Base-by-base conservation (phyloP, 2,888 invertebrate genomes). In the Pristionchus japonicus region DNA sequence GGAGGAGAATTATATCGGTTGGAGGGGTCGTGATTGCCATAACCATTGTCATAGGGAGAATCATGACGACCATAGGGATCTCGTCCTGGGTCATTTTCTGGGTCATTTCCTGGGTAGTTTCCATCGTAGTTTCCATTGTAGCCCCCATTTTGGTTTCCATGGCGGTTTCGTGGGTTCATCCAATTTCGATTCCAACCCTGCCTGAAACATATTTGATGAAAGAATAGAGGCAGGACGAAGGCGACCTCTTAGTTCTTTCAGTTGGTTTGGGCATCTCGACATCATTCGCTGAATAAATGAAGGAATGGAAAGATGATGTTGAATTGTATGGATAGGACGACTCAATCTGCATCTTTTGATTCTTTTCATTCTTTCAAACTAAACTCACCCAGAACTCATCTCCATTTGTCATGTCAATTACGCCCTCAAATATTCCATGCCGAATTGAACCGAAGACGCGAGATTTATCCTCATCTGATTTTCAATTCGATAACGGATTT, bases 371-470 rank as follows among this genome's bases (percentile, higher is more conserved):
- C n/a, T n/a, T n/a, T n/a, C n/a, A 40, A 37, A 40, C 23, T 40
- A 15, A 20, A 74, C 11, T 77, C 6, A 57, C 20, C 17, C 77
- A 77, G 43, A 27, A 77, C 20, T 77, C 77, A n/a, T 77, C 43
- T 47, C 43, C 77, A 47, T 77, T 77, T 0, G 40, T 7, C n/a
- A 77, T n/a, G n/a, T 20, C 37, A 13, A 77, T 47, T 23, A 43
- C 20, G 23, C 77, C 77, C n/a, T 77, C 77, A 20, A 77, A 77
- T n/a, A 77, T 77, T 77, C 77, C 77, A 43, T 47, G 13, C 11
- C 37, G 77, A 47, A 77, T 77, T 27, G 77, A 77, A 11, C 77
- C 77, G 27, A 43, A 77, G 9, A 77, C 77, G 3, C 27, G 43
- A 77, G 77, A 77, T 40, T n/a, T 40, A n/a, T 40, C 13, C 15